phyloP scores from a whole-genome alignment of 2,888 invertebrate genomes.

The Bugulina stolonifera region DNA sequence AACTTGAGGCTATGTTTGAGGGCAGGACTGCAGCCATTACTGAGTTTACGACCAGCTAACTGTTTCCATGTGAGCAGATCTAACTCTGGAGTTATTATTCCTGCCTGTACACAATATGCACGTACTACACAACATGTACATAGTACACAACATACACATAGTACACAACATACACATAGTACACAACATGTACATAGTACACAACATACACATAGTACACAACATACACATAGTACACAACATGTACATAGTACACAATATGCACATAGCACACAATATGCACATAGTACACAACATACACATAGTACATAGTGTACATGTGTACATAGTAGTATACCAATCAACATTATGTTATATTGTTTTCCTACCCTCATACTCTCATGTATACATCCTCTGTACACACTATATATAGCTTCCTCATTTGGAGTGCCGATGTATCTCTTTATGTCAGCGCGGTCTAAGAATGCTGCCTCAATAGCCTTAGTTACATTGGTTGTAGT shows the following conservation, averaged over 20 bases:
- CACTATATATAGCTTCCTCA: constrained; percentile 13
- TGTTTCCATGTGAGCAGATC: constrained; percentile 2
- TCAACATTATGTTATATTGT: not conserved
- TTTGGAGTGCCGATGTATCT: constrained; percentile 11
- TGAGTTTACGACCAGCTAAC: not conserved
- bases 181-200: too few species aligned
- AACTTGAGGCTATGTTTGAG: constrained; percentile 5
- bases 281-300: too few species aligned
- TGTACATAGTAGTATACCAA: too few species aligned
- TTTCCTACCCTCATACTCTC: constrained; percentile 12
- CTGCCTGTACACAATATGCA: too few species aligned
- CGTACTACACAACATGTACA: too few species aligned
- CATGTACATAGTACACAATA: too few species aligned
- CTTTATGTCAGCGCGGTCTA: constrained; percentile 25
- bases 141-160: too few species aligned
- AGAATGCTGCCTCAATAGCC: constrained; percentile 24
- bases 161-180: too few species aligned
- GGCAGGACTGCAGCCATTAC: not conserved
- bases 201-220: too few species aligned
- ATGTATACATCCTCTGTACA: constrained; percentile 20
- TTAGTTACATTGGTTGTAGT: constrained; percentile 22
- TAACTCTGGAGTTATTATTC: constrained; percentile 1
- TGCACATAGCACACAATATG: too few species aligned
- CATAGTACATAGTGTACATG: too few species aligned
- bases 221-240: too few species aligned